These are phyloP conservation scores for Margaritifera margaritifera DNA, from an alignment of 2,888 invertebrate genomes.

Conservation along the genomic window DNA sequence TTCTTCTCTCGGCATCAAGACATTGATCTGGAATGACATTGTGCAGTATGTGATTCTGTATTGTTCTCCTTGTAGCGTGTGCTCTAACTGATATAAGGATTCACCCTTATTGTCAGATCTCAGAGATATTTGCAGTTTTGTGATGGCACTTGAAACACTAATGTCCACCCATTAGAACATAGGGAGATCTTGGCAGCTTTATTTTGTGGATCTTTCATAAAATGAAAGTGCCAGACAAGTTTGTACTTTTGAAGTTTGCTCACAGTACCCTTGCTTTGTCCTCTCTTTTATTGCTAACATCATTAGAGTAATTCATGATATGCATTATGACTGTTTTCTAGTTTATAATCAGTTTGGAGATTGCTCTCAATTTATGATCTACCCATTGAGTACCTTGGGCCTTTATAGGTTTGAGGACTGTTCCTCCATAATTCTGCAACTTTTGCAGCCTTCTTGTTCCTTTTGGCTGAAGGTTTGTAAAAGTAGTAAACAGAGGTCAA, in stretches of 20 bases:
- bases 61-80: conserved; percentile 3
- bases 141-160: conserved; percentile 25
- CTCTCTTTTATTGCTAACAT: conserved; percentile 4
- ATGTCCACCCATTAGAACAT: conserved; percentile 30
- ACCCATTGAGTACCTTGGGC: conserved; percentile 24
- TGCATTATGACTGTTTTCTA: conserved; percentile 8
- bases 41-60: conserved; percentile 6
- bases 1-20: conserved; percentile 8
- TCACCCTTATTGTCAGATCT: conserved; percentile 14
- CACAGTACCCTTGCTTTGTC: conserved; percentile 15
- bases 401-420: conserved; percentile 12
- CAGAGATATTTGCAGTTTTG: conserved; percentile 23
- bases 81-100: conserved; percentile 6
- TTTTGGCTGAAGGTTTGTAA: conserved; percentile 15
- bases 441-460: conserved; percentile 13
- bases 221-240: conserved; percentile 13
- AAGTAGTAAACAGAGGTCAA: conserved; percentile 13
- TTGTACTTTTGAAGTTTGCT: conserved; percentile 15
- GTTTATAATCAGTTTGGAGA: conserved; percentile 5
- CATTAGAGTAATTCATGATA: conserved; percentile 7
- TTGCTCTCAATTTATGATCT: conserved; percentile 11
- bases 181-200: conserved; percentile 18
- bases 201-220: conserved; percentile 22
- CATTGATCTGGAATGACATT: conserved; percentile 10
- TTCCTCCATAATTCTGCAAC: conserved; percentile 17